phyloP scores from a whole-genome alignment of 1,140 invertebrate genomes.

The Zaprionus kolodkinae region DNA sequence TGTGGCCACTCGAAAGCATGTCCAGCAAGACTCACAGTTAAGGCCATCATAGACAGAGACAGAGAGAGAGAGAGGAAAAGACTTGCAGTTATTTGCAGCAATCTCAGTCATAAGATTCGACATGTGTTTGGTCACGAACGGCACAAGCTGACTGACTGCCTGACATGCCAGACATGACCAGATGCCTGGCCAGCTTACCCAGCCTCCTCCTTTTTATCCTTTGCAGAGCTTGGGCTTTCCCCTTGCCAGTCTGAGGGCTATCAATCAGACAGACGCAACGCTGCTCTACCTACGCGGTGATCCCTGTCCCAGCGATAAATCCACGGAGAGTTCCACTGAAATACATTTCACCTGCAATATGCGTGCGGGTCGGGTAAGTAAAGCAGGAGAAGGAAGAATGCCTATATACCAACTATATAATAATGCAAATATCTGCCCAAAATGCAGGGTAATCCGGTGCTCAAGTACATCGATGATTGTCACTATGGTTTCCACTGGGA shows the following conservation, averaged over 20 bases:
- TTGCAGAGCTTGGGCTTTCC: slow-evolving; percentile 85
- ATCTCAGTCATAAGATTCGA: slow-evolving; percentile 69
- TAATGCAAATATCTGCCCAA: not conserved
- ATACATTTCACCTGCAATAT: slow-evolving; percentile 85
- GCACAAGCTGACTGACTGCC: not conserved
- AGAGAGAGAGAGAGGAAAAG: slow-evolving; percentile 42
- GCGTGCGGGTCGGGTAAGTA: slow-evolving; percentile 83
- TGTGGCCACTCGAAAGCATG: slow-evolving; percentile 42
- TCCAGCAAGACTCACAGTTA: slow-evolving; percentile 13
- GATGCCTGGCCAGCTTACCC: not conserved
- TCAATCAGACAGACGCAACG: slow-evolving; percentile 73
- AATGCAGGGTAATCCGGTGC: slow-evolving; percentile 83
- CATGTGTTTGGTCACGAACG: slow-evolving; percentile 38
- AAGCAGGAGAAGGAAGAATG: not conserved
- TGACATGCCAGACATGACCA: slow-evolving; percentile 14
- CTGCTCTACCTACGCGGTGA: slow-evolving; percentile 84
- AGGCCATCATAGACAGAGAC: slow-evolving; percentile 20
- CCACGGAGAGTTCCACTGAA: slow-evolving; percentile 79
- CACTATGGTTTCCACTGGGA: slow-evolving; percentile 85
- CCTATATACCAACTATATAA: not conserved
- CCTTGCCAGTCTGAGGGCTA: slow-evolving; percentile 65
- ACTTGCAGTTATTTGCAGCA: slow-evolving; percentile 76
- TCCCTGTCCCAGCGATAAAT: slow-evolving; percentile 82
- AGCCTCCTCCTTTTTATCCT: not conserved
- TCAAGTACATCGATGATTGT: slow-evolving; percentile 83